Conservation (phyloP, 1,140 invertebrate species). For the Notospermus geniculatus region DNA sequence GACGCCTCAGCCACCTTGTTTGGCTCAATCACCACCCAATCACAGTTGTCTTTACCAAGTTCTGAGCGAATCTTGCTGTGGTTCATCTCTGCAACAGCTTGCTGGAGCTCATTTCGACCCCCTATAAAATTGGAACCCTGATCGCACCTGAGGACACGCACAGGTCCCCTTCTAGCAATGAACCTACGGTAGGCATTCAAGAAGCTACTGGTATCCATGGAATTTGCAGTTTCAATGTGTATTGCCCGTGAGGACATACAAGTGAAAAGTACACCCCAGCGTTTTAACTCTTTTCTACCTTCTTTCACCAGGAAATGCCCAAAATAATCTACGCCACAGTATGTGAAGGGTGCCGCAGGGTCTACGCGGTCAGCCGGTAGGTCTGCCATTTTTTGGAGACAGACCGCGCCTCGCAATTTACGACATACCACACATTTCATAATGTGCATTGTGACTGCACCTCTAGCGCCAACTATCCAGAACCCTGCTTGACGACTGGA, state of each 20-base stretch:
- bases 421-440: background rate
- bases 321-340: slow-evolving; percentile 18
- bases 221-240: slow-evolving; percentile 46
- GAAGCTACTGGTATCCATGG: slow-evolving; percentile 47
- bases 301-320: slow-evolving; percentile 13
- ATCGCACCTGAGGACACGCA: slow-evolving; percentile 42
- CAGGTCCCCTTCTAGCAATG: slow-evolving; percentile 44
- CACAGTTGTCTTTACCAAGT: slow-evolving; percentile 16
- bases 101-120: slow-evolving; percentile 16
- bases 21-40: slow-evolving; percentile 4
- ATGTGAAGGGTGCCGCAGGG: slow-evolving; percentile 21
- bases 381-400: slow-evolving; percentile 23
- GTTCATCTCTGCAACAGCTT: slow-evolving; percentile 9
- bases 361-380: slow-evolving; percentile 20
- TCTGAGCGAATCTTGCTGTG: background rate
- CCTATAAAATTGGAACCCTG: slow-evolving; percentile 53
- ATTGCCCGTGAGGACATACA: slow-evolving; percentile 20
- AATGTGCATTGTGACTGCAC: slow-evolving; percentile 1
- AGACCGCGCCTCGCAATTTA: background rate
- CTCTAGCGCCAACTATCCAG: slow-evolving; percentile 3
- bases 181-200: slow-evolving; percentile 49
- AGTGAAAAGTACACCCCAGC: slow-evolving; percentile 21
- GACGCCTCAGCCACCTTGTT: too few relatives aligned
- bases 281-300: slow-evolving; percentile 14
- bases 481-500: background rate